These are phyloP conservation scores for Heliconius aoede DNA, from an alignment of 2,888 invertebrate genomes.

Conservation along the genomic window DNA sequence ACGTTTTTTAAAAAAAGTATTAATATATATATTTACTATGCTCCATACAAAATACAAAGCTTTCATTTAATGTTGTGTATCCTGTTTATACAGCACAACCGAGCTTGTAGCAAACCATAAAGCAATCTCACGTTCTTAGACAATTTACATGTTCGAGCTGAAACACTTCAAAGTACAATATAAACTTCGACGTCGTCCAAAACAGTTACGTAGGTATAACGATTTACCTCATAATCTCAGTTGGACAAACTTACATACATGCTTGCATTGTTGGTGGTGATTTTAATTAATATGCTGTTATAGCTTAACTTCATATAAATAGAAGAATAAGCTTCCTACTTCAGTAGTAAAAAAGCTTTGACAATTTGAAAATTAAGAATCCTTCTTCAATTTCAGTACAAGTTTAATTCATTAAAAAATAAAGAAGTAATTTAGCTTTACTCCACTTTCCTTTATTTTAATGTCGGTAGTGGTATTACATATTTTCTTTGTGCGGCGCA, in stretches of 20 bases:
- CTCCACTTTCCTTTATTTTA: too few species aligned
- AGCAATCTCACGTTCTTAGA: slow-evolving; percentile 27
- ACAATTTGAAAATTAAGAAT: too few species aligned
- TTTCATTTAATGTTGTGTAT: too few species aligned
- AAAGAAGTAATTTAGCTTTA: too few species aligned
- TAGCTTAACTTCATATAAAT: neutral
- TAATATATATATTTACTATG: too few species aligned
- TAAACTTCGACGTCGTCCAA: slow-evolving; percentile 35
- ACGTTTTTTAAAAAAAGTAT: too few species aligned
- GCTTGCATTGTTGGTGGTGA: neutral
- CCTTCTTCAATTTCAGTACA: too few species aligned
- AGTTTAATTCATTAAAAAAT: too few species aligned
- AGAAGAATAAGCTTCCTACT: neutral
- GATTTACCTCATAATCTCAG: slow-evolving; percentile 24
- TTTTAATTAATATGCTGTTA: neutral
- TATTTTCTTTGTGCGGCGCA: too few species aligned
- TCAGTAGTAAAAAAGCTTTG: too few species aligned
- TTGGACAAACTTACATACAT: slow-evolving; percentile 11
- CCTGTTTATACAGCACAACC: neutral
- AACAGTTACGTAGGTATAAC: slow-evolving; percentile 25
- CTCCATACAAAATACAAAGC: too few species aligned
- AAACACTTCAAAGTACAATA: slow-evolving; percentile 40
- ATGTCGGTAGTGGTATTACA: too few species aligned
- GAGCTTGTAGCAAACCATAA: slow-evolving; percentile 27
- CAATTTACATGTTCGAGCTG: slow-evolving; percentile 32